These are phyloP conservation scores for Cephus nigrinus DNA, from an alignment of 2,888 invertebrate species.

Conservation along the genomic window DNA sequence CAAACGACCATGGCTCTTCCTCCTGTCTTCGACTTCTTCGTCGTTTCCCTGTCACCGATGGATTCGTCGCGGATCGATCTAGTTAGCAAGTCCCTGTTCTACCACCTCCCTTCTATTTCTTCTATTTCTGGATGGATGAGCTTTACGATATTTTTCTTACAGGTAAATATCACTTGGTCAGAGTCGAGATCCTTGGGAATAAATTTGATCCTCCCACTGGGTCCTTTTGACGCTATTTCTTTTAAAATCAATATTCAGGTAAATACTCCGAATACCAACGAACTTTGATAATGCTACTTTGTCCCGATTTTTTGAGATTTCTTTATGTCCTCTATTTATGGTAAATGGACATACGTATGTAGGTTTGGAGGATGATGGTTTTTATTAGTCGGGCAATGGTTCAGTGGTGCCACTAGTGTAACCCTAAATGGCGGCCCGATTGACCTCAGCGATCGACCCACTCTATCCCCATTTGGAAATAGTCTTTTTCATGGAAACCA, in stretches of 20 bases:
- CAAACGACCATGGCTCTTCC: background rate
- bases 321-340: background rate
- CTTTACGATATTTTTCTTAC: background rate
- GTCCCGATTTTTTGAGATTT: background rate
- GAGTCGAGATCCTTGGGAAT: background rate
- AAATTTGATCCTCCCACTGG: background rate
- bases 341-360: background rate
- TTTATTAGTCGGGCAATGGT: conserved; percentile 1
- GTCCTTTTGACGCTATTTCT: background rate
- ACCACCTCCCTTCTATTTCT: background rate
- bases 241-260: background rate
- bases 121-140: background rate
- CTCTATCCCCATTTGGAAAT: background rate
- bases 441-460: conserved; percentile 1
- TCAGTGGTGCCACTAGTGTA: background rate
- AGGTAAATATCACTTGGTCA: background rate
- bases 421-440: background rate
- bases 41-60: conserved; percentile 22
- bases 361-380: background rate
- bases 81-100: conserved; percentile 15
- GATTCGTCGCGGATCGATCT: conserved; percentile 22
- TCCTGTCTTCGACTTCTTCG: conserved; percentile 2
- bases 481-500: conserved; percentile 8
- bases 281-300: background rate
- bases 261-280: background rate